Evolutionary conservation across 2,113 vertebrate species (phyloP).

Genomic region (Connochaetes taurinus): DNA sequence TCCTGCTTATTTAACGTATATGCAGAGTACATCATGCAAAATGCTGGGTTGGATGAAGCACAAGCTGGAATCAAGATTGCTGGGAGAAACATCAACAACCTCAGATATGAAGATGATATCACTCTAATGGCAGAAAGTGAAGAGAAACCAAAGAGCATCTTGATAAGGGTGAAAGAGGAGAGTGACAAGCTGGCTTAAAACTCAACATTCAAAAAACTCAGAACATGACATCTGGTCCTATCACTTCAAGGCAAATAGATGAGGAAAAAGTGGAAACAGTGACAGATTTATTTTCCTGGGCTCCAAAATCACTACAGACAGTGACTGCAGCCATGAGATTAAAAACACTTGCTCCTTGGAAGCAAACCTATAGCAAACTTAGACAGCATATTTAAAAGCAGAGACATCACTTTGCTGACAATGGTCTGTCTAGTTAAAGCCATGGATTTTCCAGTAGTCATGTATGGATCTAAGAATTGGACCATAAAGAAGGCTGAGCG

Average conservation of each 20-base stretch:
- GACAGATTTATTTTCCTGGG: neutral
- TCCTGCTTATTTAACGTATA: neutral
- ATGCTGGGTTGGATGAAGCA: neutral
- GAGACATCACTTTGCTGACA: neutral
- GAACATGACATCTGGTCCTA: neutral
- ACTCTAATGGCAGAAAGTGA: neutral
- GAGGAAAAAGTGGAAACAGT: neutral
- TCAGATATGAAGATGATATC: neutral
- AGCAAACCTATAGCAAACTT: neutral
- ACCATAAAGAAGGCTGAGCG: fast-evolving
- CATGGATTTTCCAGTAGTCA: neutral
- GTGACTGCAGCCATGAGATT: neutral
- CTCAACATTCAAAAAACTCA: neutral
- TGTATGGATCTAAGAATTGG: neutral
- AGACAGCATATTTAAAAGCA: neutral
- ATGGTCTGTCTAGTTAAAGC: neutral
- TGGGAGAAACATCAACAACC: neutral
- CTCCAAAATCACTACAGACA: neutral
- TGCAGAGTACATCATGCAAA: neutral
- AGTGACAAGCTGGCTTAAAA: neutral
- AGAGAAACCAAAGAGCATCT: neutral
- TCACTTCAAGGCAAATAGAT: neutral
- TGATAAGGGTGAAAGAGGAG: neutral
- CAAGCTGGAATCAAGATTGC: neutral
- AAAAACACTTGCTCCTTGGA: neutral